Conservation (phyloP, 2,888 invertebrate genomes). For the Rhimphoctona megacephalus region DNA sequence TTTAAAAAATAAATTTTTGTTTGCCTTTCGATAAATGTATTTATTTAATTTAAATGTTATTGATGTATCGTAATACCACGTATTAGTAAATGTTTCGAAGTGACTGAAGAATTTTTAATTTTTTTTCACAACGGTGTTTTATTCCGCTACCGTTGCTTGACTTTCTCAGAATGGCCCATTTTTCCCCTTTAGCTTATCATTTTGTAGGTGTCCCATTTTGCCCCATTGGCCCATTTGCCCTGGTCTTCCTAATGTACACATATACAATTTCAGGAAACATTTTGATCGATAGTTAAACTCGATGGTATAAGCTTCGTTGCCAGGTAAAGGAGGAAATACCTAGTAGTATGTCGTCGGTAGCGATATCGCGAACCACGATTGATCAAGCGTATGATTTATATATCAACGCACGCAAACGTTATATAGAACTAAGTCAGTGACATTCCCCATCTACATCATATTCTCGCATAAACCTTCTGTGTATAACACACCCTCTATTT, state of each 20-base stretch:
- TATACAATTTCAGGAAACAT: conserved; percentile 14
- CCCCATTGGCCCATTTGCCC: background rate
- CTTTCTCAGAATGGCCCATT: background rate
- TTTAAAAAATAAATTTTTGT: background rate
- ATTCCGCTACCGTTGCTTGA: background rate
- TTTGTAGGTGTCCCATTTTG: background rate
- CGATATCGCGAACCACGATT: conserved; percentile 52
- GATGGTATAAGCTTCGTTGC: conserved; percentile 13
- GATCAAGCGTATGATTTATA: conserved; percentile 56
- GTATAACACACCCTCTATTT: conserved; percentile 1
- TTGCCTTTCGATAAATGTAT: background rate
- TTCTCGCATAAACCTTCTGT: background rate
- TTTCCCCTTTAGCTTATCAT: background rate
- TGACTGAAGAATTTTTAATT: background rate
- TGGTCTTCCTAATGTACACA: background rate
- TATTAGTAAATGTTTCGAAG: background rate
- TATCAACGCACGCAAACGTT: conserved; percentile 42
- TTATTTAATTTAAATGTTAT: background rate
- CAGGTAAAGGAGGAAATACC: conserved; percentile 19
- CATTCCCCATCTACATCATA: conserved; percentile 1
- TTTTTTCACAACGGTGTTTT: background rate
- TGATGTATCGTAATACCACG: background rate
- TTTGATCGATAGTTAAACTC: conserved; percentile 41
- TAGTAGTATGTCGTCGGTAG: conserved; percentile 29
- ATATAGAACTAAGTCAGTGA: conserved; percentile 37